phyloP scores from a whole-genome alignment of 2,113 vertebrate species.

The Copsychus sechellarum region DNA sequence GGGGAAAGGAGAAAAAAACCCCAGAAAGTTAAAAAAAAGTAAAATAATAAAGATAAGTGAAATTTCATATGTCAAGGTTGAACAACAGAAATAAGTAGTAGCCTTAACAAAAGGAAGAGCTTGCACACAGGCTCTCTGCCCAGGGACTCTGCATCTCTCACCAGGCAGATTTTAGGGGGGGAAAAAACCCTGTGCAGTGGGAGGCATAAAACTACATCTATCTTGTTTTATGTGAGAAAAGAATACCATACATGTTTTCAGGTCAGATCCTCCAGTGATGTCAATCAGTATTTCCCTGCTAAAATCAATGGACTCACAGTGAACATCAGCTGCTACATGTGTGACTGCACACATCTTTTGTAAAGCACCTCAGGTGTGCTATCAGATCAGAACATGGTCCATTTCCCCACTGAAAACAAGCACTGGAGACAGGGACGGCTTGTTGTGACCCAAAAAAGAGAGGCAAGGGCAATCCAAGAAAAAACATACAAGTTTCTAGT shows the following conservation, averaged over 20 bases:
- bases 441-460: background rate
- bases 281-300: background rate
- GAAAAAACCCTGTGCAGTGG: background rate
- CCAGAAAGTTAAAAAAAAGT: too few species aligned
- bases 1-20: rapidly evolving
- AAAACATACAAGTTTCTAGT: background rate
- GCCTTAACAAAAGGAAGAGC: background rate
- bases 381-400: background rate
- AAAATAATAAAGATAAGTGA: background rate
- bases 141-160: background rate
- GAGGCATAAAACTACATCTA: background rate
- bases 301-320: background rate
- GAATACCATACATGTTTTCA: background rate
- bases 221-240: background rate
- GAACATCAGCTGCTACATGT: background rate
- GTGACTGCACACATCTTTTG: background rate
- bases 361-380: background rate
- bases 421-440: background rate
- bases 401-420: background rate
- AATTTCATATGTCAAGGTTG: background rate
- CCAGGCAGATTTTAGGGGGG: background rate
- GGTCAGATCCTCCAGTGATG: background rate
- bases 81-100: background rate
- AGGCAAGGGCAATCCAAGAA: background rate
- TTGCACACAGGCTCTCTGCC: background rate